Conservation (phyloP, 30 jellyfish, hydroid and myxozoan genomes). For the Turritopsis rubra region DNA sequence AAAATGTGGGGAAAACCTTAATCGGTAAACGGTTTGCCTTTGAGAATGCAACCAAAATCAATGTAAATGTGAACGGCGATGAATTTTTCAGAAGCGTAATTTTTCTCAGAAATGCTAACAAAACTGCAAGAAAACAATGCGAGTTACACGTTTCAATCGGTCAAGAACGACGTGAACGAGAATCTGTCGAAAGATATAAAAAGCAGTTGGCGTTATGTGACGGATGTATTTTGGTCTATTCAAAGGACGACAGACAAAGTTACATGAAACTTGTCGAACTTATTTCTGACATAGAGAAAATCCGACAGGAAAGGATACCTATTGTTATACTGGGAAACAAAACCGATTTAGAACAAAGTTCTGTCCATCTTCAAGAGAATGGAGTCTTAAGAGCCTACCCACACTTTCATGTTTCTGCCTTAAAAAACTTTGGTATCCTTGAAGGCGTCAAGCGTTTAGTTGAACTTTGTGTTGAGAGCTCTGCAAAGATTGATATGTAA, state of each 20-base stretch:
- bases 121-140: background rate
- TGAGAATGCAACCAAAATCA: background rate
- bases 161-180: background rate
- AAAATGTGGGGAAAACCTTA: background rate
- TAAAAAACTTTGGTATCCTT: background rate
- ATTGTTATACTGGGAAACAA: conserved; percentile 11
- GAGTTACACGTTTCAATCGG: background rate
- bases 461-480: background rate
- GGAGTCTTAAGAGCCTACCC: conserved; percentile 6
- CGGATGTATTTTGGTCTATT: conserved; percentile 15
- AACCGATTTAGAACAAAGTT: background rate
- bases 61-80: background rate
- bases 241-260: conserved; percentile 23
- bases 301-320: background rate
- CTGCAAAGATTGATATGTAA: background rate
- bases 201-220: background rate
- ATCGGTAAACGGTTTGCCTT: background rate
- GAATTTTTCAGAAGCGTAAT: background rate
- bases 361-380: background rate
- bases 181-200: conserved; percentile 1
- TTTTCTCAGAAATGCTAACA: background rate
- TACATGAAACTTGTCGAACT: conserved; percentile 6
- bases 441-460: conserved; percentile 6
- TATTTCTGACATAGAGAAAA: conserved; percentile 8
- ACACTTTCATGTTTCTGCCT: conserved; percentile 9